phyloP scores from a whole-genome alignment of 2,797 vertebrate species.

The Spea hammondii region DNA sequence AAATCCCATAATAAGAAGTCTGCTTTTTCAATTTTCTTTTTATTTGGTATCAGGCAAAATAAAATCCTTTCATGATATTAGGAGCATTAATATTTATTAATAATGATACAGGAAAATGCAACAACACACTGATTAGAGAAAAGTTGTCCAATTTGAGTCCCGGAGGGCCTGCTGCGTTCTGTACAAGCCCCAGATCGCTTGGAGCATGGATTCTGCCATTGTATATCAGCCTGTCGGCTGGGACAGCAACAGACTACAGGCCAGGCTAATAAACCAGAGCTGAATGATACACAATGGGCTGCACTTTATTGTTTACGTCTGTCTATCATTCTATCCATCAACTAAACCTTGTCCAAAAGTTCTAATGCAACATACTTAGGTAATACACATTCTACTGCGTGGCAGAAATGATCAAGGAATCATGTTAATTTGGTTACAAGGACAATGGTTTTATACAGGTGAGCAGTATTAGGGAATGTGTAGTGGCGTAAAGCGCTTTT shows the following conservation, averaged over 20 bases:
- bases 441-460: too few species aligned
- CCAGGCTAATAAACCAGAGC: background rate
- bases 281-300: background rate
- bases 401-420: too few species aligned
- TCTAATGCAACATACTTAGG: too few species aligned
- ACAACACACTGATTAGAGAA: background rate
- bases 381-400: too few species aligned
- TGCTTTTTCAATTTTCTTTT: background rate
- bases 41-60: constrained; percentile 10
- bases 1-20: background rate
- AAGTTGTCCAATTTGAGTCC: background rate
- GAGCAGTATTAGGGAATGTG: too few species aligned
- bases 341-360: too few species aligned
- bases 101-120: background rate
- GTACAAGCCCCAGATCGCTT: background rate
- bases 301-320: background rate
- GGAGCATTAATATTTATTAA: constrained; percentile 2
- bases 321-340: background rate
- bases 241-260: background rate
- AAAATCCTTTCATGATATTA: background rate
- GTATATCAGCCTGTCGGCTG: background rate
- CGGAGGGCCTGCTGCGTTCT: background rate
- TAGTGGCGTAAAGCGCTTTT: too few species aligned
- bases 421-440: too few species aligned
- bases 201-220: background rate